Base-by-base conservation (phyloP, 2,888 invertebrate species). In the Thalpophila matura region DNA sequence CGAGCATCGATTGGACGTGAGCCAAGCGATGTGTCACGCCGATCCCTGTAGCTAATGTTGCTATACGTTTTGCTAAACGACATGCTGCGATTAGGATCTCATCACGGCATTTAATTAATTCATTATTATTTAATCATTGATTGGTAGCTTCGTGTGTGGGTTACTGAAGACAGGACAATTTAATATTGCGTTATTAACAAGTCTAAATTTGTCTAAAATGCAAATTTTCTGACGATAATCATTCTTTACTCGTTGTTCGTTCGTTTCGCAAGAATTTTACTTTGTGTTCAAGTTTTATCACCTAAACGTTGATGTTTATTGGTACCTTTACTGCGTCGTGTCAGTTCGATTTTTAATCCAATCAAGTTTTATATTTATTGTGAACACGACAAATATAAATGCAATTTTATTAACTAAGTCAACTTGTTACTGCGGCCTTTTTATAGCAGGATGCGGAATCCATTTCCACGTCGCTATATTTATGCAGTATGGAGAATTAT, bases 61-160 rank as follows among this genome's bases (percentile, higher is more conserved):
- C 57, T 45, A 57, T 67, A 62, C 43, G 56, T 57, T 72, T 55
- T 40, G 63, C 71, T 68, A 74, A 68, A 63, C 58, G 74, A 72
- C 69, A 68, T 68, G 69, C 58, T 31, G 51, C 63, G 63, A 72
- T 72, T 74, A 74, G 62, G 38, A 68, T 57, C 61, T 68, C 74
- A 50, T 61, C 49, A 37, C 20, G 37, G 3, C 14, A 40, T 54
- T 54, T 54, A 61, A 71, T 73, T 66, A 49, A 42, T 42, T 72
- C 29, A 56, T 53, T 60, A 73, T 47, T 55, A 60, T 72, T 70
- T 51, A 35, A 65, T 73, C 26, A 27, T 42, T 45, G 38, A 43
- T 51, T 43, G 46, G 54, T 51, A 20, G 18, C 35, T 9, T 37
- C 64, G 45, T 59, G 46, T 73, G 55, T 61, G 47, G 54, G 18